Conservation (phyloP, 2,888 invertebrate species). For the Linnaemya vulpina region DNA sequence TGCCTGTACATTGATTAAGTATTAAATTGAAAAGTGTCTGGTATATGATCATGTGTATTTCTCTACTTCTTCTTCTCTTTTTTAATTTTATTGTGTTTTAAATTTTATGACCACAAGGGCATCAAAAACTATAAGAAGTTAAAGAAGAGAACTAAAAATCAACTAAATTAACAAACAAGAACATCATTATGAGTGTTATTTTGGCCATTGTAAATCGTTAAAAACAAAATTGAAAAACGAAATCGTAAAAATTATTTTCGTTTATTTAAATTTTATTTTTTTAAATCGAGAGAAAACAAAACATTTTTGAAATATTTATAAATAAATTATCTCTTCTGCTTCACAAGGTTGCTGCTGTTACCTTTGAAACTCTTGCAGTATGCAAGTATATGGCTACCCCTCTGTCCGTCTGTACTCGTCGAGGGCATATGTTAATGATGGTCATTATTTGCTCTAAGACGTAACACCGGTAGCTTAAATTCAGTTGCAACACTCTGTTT, state of each 20-base stretch:
- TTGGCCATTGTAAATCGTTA: conserved; percentile 43
- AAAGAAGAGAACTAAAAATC: not conserved
- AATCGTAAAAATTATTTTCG: conserved; percentile 53
- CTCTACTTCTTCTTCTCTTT: not conserved
- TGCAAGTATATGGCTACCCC: not conserved
- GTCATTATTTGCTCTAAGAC: conserved; percentile 68
- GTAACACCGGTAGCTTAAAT: conserved; percentile 69
- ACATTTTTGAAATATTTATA: conserved; percentile 32
- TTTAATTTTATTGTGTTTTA: conserved; percentile 45
- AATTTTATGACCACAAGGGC: conserved; percentile 44
- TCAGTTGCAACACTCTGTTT: no score
- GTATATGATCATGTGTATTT: conserved; percentile 33
- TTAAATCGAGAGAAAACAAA: not conserved
- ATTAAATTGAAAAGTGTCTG: conserved; percentile 61
- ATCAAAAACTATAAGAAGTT: conserved; percentile 28
- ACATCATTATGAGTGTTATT: conserved; percentile 53
- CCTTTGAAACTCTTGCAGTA: not conserved
- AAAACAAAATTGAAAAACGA: conserved; percentile 31
- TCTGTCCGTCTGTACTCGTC: conserved; percentile 25
- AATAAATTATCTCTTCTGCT: conserved; percentile 56
- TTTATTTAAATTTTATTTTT: not conserved
- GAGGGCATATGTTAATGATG: conserved; percentile 72
- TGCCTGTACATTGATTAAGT: conserved; percentile 59
- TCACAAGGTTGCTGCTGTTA: conserved; percentile 13
- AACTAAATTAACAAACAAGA: conserved; percentile 37